These are phyloP conservation scores for Ectropis grisescens DNA, from an alignment of 1,140 invertebrate species.

Conservation along the genomic window DNA sequence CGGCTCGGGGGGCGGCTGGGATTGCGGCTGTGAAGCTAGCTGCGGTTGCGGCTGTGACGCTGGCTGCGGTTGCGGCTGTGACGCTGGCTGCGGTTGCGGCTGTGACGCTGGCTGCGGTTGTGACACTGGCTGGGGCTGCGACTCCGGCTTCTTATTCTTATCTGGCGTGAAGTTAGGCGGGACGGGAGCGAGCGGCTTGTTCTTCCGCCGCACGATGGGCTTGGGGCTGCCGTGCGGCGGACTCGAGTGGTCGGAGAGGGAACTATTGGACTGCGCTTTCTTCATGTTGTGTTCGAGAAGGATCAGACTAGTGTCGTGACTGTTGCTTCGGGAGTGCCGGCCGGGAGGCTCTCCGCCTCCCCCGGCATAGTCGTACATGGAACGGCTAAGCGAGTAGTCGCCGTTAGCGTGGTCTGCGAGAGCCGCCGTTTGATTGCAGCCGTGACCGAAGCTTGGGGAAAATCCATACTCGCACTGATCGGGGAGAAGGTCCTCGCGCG, in stretches of 20 bases:
- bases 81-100: constrained; percentile 2
- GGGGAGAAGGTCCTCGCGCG: constrained; percentile 60
- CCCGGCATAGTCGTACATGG: constrained; percentile 45
- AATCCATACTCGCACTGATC: constrained; percentile 63
- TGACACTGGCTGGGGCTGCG: constrained; percentile 4
- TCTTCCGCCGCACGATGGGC: constrained; percentile 78
- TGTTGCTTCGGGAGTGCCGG: constrained; percentile 66
- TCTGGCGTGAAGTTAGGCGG: constrained; percentile 71
- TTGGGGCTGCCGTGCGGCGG: constrained; percentile 81
- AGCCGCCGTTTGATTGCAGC: constrained; percentile 47
- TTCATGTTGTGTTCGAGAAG: constrained; percentile 70
- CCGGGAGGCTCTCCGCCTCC: constrained; percentile 25
- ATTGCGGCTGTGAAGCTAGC: constrained; percentile 10
- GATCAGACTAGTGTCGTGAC: constrained; percentile 68
- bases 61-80: constrained; percentile 10
- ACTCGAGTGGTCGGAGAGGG: constrained; percentile 74
- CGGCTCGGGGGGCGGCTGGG: constrained; percentile 11
- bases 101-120: constrained; percentile 25
- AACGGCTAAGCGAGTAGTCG: constrained; percentile 70
- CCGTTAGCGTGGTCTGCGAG: constrained; percentile 52
- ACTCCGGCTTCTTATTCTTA: constrained; percentile 42
- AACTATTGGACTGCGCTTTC: constrained; percentile 77
- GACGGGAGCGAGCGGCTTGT: constrained; percentile 76
- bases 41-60: constrained; percentile 11
- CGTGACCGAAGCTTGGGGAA: constrained; percentile 42